Evolutionary conservation across 2,888 invertebrate species (phyloP).

Genomic region (Nymphalis c-album): DNA sequence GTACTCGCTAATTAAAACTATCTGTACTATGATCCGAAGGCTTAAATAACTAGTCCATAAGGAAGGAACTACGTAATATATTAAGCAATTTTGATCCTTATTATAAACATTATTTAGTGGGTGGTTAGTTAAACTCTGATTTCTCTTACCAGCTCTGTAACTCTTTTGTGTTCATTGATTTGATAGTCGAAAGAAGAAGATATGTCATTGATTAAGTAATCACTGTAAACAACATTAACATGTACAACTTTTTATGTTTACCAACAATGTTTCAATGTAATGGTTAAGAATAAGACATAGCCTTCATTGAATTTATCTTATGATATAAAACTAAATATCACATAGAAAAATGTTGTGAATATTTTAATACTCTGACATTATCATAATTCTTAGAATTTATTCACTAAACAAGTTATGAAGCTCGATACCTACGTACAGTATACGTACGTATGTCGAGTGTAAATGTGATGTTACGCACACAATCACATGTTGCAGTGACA

Average conservation of each 20-base stretch:
- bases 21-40: slow-evolving; percentile 10
- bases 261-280: not conserved
- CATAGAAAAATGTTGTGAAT: slow-evolving; percentile 56
- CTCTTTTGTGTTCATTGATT: too few species aligned
- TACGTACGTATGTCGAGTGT: slow-evolving; percentile 39
- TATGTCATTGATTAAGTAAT: too few species aligned
- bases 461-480: slow-evolving; percentile 47
- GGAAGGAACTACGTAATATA: too few species aligned
- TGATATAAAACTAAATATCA: slow-evolving; percentile 47
- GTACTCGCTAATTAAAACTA: slow-evolving; percentile 29
- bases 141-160: too few species aligned
- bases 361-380: slow-evolving; percentile 56
- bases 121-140: too few species aligned
- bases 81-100: too few species aligned
- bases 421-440: slow-evolving; percentile 47
- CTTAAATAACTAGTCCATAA: too few species aligned
- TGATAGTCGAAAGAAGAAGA: too few species aligned
- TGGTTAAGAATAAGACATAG: not conserved
- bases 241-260: too few species aligned
- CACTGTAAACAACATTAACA: too few species aligned
- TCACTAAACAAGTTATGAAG: slow-evolving; percentile 72
- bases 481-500: slow-evolving; percentile 41
- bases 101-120: too few species aligned
- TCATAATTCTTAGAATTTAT: slow-evolving; percentile 73
- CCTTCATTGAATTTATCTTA: not conserved